phyloP scores from a whole-genome alignment of 2,797 vertebrate species.

The Rhinogobio ventralis region DNA sequence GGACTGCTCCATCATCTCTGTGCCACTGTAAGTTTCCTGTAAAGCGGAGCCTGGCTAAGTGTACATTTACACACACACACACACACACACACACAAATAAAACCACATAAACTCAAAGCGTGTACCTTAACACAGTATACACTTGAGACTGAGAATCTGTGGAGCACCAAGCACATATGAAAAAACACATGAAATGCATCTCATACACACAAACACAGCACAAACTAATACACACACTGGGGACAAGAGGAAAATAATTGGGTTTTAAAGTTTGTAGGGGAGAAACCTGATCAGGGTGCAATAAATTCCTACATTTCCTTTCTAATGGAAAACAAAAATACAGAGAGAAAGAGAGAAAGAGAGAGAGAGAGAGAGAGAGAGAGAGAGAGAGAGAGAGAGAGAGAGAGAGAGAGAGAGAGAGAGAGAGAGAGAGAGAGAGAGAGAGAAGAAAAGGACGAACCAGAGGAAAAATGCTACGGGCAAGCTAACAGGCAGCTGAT shows the following conservation, averaged over 20 bases:
- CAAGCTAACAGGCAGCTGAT: constrained; percentile 47
- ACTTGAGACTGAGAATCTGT: constrained; percentile 16
- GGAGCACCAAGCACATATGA: background rate
- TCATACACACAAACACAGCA: constrained; percentile 23
- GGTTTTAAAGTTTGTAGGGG: constrained; percentile 22
- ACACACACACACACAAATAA: background rate
- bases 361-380: background rate
- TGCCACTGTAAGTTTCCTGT: constrained; percentile 24
- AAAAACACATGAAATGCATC: constrained; percentile 27
- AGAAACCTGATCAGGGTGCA: constrained; percentile 37
- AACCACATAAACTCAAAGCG: background rate
- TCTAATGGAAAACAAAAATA: constrained; percentile 18
- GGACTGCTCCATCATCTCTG: constrained; percentile 14
- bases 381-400: background rate
- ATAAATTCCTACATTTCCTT: constrained; percentile 34
- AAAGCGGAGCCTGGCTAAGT: background rate
- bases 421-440: background rate
- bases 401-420: background rate
- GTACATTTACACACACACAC: constrained; percentile 2
- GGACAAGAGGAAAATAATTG: constrained; percentile 24
- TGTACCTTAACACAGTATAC: constrained; percentile 26
- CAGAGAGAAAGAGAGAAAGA: constrained; percentile 6
- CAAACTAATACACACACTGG: constrained; percentile 13
- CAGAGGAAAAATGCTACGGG: constrained; percentile 32
- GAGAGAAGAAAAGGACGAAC: background rate